A percentile compares a stretch with the other conserved stretches of the same genome.
Evolutionary conservation across 2,797 vertebrate genomes (phyloP).

Genomic region (Sebastes taczanowskii): DNA sequence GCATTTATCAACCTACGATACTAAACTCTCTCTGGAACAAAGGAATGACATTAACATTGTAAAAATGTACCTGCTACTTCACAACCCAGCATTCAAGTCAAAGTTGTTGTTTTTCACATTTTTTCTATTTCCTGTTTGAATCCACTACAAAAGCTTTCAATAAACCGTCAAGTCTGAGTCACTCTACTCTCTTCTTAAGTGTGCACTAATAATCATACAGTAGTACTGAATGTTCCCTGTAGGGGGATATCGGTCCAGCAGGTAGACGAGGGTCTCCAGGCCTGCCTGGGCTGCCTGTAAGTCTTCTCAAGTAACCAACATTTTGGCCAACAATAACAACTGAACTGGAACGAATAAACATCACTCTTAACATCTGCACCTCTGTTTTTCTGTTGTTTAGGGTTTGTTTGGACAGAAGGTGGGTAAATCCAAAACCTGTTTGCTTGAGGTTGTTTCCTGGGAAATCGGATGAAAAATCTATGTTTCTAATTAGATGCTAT

Average conservation of each 20-base stretch:
- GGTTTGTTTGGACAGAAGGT: conserved; percentile 85
- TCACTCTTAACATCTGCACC: not conserved
- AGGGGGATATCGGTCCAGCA: conserved; percentile 81
- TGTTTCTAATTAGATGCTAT: not conserved
- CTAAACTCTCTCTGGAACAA: not conserved
- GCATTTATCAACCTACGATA: not conserved
- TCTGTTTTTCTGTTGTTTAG: conserved; percentile 63
- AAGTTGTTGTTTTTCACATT: not conserved
- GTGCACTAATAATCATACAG: not conserved
- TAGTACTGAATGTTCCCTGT: conserved; percentile 12
- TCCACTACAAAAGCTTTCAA: not conserved
- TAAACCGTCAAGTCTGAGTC: not conserved
- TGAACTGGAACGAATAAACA: not conserved
- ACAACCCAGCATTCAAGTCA: not conserved
- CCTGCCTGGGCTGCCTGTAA: conserved; percentile 80
- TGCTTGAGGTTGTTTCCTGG: not conserved
- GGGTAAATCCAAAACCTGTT: conserved; percentile 33
- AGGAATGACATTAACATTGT: not conserved
- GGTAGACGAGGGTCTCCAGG: conserved; percentile 80
- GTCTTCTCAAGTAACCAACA: conserved; percentile 27
- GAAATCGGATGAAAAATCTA: not conserved
- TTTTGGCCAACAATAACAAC: not conserved
- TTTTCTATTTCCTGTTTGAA: not conserved
- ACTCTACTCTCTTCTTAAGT: not conserved
- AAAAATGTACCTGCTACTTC: not conserved